These are phyloP conservation scores for Trachelus tabidus DNA, from an alignment of 2,888 invertebrate genomes.

Conservation along the genomic window DNA sequence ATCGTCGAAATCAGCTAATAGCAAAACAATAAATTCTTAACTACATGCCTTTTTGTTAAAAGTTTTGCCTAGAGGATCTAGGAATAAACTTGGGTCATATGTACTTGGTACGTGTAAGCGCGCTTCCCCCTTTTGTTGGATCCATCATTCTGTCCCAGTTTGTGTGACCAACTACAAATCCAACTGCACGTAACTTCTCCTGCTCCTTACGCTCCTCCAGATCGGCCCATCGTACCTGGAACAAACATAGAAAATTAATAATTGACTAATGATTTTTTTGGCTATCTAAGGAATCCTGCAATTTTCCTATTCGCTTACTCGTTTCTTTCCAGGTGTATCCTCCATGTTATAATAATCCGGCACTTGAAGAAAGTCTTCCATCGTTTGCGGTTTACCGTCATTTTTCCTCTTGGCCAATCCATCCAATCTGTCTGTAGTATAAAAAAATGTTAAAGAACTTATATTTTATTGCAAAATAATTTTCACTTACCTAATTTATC, in stretches of 20 bases:
- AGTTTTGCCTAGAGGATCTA: constrained; percentile 31
- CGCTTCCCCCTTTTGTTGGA: constrained; percentile 87
- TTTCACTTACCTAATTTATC: constrained; percentile 57
- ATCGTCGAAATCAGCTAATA: no score
- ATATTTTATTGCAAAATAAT: constrained; percentile 1
- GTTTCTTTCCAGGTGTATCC: constrained; percentile 83
- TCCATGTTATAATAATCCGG: constrained; percentile 76
- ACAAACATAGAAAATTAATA: constrained; percentile 29
- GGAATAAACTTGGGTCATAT: constrained; percentile 67
- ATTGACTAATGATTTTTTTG: constrained; percentile 41
- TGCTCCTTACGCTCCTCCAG: constrained; percentile 92
- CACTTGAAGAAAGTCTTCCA: constrained; percentile 93
- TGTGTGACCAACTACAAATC: constrained; percentile 96
- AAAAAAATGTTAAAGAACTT: not conserved
- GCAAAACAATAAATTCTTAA: not conserved
- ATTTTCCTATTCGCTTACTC: constrained; percentile 73
- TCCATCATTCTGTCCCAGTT: constrained; percentile 97
- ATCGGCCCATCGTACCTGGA: constrained; percentile 97
- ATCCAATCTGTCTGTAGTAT: constrained; percentile 89
- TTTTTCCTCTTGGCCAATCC: constrained; percentile 83
- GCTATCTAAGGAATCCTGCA: not conserved
- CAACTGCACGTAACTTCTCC: constrained; percentile 93
- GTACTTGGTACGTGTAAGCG: constrained; percentile 94
- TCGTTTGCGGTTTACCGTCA: constrained; percentile 73
- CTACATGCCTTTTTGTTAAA: constrained; percentile 13